Percentiles rank a stretch among this genome's conserved stretches.
These are phyloP conservation scores for Amblyopsis hoosieri DNA, from an alignment of 2,797 vertebrate genomes.

Conservation along the genomic window DNA sequence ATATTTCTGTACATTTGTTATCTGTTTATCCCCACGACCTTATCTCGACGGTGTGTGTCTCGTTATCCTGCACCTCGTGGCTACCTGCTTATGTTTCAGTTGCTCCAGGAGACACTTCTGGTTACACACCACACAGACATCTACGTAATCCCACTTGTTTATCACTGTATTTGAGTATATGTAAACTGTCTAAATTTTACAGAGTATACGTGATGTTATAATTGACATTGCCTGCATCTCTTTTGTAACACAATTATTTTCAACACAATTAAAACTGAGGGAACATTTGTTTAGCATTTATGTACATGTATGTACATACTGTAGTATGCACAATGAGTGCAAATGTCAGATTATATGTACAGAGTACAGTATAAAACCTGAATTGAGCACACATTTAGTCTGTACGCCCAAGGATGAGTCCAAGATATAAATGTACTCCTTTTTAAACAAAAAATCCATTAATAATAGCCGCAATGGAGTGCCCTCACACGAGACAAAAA, in stretches of 20 bases:
- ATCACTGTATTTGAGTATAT: not conserved
- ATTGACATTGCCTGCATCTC: not conserved
- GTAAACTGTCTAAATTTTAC: constrained; percentile 18
- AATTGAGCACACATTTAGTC: constrained; percentile 13
- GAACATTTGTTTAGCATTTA: too few relatives aligned
- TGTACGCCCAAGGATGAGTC: constrained; percentile 10
- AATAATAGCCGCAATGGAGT: constrained; percentile 45
- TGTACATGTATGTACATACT: too few relatives aligned
- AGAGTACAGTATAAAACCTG: too few relatives aligned
- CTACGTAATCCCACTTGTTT: not conserved
- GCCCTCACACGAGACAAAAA: constrained; percentile 57
- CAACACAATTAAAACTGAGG: too few relatives aligned
- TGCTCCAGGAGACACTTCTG: constrained; percentile 31
- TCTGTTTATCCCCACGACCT: constrained; percentile 65
- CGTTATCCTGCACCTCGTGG: constrained; percentile 65
- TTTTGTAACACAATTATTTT: too few relatives aligned
- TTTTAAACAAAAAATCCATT: constrained; percentile 44
- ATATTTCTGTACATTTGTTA: constrained; percentile 81
- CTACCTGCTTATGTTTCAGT: constrained; percentile 27
- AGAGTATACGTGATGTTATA: constrained; percentile 1
- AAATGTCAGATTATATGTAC: too few relatives aligned
- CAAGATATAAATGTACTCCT: constrained; percentile 31
- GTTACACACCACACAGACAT: constrained; percentile 8
- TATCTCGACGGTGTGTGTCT: constrained; percentile 60
- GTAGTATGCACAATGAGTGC: too few relatives aligned